Evolutionary conservation across 2,888 invertebrate species (phyloP), one percentile per base, ranked within the genome.

Genomic region (Eupsilia transversa): DNA sequence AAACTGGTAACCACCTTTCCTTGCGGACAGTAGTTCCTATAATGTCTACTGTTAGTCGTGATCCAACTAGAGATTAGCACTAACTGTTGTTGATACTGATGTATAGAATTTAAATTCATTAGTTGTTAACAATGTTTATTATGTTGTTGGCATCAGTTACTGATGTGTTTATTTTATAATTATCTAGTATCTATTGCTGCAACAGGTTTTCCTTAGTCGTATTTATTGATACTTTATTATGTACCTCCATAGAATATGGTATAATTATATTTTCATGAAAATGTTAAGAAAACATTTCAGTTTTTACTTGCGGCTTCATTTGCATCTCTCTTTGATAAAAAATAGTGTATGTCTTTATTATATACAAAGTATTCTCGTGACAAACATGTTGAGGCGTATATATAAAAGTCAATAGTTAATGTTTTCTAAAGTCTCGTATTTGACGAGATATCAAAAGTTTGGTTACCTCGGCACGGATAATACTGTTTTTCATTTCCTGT

Each of bases 91-190:
- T 57, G 33, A 7, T 27, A 49, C 27, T 23, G 27, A 17, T 63
- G 76, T 63, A 63, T 52, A n/a, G 56, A 82, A 83, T 67, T 77
- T 81, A 57, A 63, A 77, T 77, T 57, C 56, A 52, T 57, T 63
- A 17, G 7, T 74, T 82, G 82, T 75, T 77, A 81, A 57, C 56
- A 81, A 56, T 41, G 27, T 74, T 54, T 56, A 61, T 74, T 74
- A 61, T 49, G 35, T 54, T 49, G 74, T 80, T 76, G 81, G 81
- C 81, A 81, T 23, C 23, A 27, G 38, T 46, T 49, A 23, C 38
- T 49, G 46, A 38, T 38, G 70, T 78, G 35, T 74, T 68, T 46
- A 71, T 79, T 54, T 69, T n/a, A 30, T 33, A 20, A 14, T n/a
- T n/a, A n/a, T 35, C 20, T n/a, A 35, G 7, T 3, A 41, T n/a